These are phyloP conservation scores for Scleropages formosus DNA, from an alignment of 2,797 vertebrate genomes.

Conservation along the genomic window DNA sequence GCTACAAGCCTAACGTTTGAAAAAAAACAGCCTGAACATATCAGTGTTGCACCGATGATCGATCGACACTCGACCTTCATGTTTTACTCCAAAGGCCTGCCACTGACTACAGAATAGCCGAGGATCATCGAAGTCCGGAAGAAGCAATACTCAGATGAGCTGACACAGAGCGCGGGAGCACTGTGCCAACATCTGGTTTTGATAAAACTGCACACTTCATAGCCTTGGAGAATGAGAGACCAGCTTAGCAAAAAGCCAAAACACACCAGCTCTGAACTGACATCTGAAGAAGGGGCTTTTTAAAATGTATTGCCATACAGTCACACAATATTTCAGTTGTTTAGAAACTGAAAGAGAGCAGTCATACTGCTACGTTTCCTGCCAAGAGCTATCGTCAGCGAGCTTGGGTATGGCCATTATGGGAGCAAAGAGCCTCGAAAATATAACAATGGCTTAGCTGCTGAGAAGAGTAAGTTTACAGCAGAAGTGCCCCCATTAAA, in stretches of 20 bases:
- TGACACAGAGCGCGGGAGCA: conserved; percentile 33
- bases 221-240: conserved; percentile 41
- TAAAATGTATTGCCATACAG: conserved; percentile 38
- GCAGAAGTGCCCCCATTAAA: conserved; percentile 45
- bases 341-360: conserved; percentile 19
- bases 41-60: conserved; percentile 20
- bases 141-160: conserved; percentile 30
- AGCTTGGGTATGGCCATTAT: conserved; percentile 13
- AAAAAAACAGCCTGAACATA: conserved; percentile 20
- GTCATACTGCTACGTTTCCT: conserved; percentile 29
- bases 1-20: conserved; percentile 21
- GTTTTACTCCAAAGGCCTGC: not conserved
- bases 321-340: conserved; percentile 21
- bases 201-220: conserved; percentile 49
- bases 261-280: conserved; percentile 32
- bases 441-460: conserved; percentile 17
- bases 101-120: conserved; percentile 4
- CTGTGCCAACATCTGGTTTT: conserved; percentile 51
- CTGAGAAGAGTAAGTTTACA: conserved; percentile 39
- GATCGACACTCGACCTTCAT: conserved; percentile 26
- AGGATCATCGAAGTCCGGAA: conserved; percentile 6
- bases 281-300: conserved; percentile 33
- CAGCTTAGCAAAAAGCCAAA: conserved; percentile 25
- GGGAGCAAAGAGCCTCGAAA: conserved; percentile 28
- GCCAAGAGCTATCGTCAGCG: conserved; percentile 26